Conservation (phyloP, 1,140 invertebrate species). For the Papilio dardanus region DNA sequence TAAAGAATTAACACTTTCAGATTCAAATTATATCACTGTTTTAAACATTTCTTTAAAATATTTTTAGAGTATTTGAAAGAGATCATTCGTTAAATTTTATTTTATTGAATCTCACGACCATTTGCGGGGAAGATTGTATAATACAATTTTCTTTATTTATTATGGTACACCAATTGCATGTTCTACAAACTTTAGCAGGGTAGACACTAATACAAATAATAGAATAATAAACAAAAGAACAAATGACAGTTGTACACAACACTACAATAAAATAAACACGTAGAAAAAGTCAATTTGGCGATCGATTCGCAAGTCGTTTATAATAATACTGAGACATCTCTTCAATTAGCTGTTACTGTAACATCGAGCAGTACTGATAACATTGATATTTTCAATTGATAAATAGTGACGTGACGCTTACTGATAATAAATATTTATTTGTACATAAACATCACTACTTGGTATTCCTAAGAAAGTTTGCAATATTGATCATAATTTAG, state of each 20-base stretch:
- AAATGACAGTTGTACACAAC: too few relatives aligned
- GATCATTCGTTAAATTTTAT: not conserved
- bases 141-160: too few relatives aligned
- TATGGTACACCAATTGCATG: too few relatives aligned
- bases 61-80: not conserved
- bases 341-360: conserved; percentile 44
- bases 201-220: too few relatives aligned
- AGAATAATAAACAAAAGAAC: too few relatives aligned
- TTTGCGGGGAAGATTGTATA: too few relatives aligned
- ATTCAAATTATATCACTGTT: not conserved
- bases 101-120: not conserved
- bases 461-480: not conserved
- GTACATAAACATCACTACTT: conserved; percentile 34
- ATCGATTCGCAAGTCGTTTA: conserved; percentile 36
- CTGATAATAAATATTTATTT: conserved; percentile 36
- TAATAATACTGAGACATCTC: conserved; percentile 48
- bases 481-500: not conserved
- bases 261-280: not conserved
- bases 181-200: too few relatives aligned
- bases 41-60: not conserved
- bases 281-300: conserved; percentile 18
- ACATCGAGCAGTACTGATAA: conserved; percentile 53
- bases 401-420: conserved; percentile 58
- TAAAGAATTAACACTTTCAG: not conserved
- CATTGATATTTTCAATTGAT: conserved; percentile 55